These are phyloP conservation scores for Nezara viridula DNA, from an alignment of 2,888 invertebrate genomes.

Conservation along the genomic window DNA sequence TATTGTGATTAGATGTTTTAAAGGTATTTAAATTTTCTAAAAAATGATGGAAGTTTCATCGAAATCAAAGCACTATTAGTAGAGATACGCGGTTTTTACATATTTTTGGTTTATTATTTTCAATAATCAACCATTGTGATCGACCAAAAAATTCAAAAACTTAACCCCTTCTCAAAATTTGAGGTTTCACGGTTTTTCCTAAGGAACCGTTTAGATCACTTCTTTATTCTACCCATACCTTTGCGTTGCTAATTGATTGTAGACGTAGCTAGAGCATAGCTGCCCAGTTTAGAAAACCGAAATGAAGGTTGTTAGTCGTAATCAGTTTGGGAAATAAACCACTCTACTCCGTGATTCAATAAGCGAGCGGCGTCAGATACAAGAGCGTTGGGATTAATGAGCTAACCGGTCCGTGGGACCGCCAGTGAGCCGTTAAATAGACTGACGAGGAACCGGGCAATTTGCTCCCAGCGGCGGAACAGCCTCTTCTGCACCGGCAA, in stretches of 20 bases:
- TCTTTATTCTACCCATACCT: too few relatives aligned
- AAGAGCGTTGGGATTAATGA: not conserved
- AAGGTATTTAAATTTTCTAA: too few relatives aligned
- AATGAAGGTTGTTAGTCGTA: not conserved
- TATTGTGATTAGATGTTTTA: too few relatives aligned
- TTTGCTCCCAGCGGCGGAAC: constrained; percentile 2
- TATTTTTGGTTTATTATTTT: too few relatives aligned
- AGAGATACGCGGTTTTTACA: too few relatives aligned
- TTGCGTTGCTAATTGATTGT: not conserved
- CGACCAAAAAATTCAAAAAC: too few relatives aligned
- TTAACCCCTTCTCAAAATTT: too few relatives aligned
- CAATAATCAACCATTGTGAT: too few relatives aligned
- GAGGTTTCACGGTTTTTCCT: too few relatives aligned
- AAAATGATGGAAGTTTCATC: too few relatives aligned
- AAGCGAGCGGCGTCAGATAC: not conserved
- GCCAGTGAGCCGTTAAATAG: constrained; percentile 31
- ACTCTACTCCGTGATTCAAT: not conserved
- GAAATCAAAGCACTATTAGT: too few relatives aligned
- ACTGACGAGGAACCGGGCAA: constrained; percentile 33
- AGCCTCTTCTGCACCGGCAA: constrained; percentile 24
- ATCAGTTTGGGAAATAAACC: not conserved
- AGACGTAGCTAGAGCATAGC: not conserved
- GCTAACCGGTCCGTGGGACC: constrained; percentile 29
- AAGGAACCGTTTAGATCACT: too few relatives aligned
- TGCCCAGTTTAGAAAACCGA: not conserved